Evolutionary conservation across 1,140 invertebrate species (phyloP).

Genomic region (Drosophila jambulina): DNA sequence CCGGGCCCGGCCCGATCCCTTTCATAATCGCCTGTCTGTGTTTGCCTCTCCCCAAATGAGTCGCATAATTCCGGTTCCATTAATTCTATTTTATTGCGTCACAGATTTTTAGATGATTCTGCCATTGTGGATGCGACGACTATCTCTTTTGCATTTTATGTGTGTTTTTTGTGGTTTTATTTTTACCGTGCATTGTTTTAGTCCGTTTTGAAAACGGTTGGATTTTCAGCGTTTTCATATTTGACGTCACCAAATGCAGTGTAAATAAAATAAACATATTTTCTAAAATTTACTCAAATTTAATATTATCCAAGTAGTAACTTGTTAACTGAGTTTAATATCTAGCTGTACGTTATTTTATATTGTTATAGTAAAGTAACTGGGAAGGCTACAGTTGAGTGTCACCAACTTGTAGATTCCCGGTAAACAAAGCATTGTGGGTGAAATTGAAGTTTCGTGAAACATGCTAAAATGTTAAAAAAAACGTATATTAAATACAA

Average conservation of each 20-base stretch:
- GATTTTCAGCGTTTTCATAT: slow-evolving; percentile 46
- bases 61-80: slow-evolving; percentile 76
- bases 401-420: too few species aligned
- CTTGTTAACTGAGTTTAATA: neutral
- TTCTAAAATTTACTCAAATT: neutral
- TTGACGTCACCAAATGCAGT: slow-evolving; percentile 48
- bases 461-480: neutral
- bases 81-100: slow-evolving; percentile 81
- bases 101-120: slow-evolving; percentile 74
- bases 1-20: slow-evolving; percentile 10
- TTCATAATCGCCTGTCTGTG: slow-evolving; percentile 22
- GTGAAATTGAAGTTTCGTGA: too few species aligned
- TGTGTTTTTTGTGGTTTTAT: slow-evolving; percentile 18
- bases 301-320: neutral
- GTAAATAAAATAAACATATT: slow-evolving; percentile 35
- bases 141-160: slow-evolving; percentile 26
- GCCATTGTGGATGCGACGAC: slow-evolving; percentile 36
- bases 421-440: neutral
- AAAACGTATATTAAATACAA: neutral
- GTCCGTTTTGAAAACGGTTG: neutral
- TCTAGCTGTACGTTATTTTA: neutral
- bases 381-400: too few species aligned
- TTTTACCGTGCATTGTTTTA: slow-evolving; percentile 24
- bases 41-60: slow-evolving; percentile 38
- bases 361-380: neutral